Evolutionary conservation across 2,797 vertebrate genomes (phyloP).

Genomic region (Bradypus variegatus): DNA sequence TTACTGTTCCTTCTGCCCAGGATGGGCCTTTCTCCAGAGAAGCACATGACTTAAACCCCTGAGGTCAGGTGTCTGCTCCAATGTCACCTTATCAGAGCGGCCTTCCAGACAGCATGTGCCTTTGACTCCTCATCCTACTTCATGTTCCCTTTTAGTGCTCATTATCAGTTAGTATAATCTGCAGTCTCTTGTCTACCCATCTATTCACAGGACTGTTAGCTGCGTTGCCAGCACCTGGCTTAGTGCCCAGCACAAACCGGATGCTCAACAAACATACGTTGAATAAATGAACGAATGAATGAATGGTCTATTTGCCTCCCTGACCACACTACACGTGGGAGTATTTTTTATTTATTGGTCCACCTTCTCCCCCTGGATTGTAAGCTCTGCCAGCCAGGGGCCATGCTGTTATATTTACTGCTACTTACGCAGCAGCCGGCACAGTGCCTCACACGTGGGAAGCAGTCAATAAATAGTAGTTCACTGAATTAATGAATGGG

Average conservation of each 20-base stretch:
- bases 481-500: background rate
- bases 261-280: background rate
- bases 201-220: background rate
- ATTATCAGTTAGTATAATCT: background rate
- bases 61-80: background rate
- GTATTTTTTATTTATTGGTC: background rate
- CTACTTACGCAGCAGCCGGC: background rate
- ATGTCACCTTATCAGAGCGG: background rate
- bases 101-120: background rate
- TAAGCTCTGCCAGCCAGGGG: background rate
- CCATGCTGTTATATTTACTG: background rate
- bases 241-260: background rate
- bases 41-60: background rate
- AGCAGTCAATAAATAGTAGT: background rate
- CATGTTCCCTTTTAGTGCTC: background rate
- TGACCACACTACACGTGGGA: background rate
- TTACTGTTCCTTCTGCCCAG: background rate
- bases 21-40: background rate
- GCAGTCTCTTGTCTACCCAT: background rate
- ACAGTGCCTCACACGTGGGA: fast-evolving
- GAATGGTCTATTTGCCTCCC: background rate
- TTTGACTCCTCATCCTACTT: too few species aligned
- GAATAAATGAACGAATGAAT: background rate
- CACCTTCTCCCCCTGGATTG: background rate
- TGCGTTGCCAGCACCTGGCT: background rate